Evolutionary conservation across 2,797 vertebrate genomes (phyloP).

Genomic region (Ispidina lecontei): DNA sequence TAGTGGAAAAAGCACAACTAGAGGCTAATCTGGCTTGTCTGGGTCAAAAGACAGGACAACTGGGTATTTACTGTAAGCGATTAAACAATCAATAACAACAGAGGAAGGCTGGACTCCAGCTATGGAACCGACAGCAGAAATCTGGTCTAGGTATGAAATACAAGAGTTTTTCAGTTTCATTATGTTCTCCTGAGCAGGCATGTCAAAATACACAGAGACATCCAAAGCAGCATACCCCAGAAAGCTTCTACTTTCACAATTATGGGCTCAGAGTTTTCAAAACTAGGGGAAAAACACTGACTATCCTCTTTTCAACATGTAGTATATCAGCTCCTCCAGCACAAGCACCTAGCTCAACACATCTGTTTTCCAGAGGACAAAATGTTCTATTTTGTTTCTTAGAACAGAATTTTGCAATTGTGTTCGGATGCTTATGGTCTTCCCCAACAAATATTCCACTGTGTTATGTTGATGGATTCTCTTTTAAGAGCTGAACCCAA

Average conservation of each 20-base stretch:
- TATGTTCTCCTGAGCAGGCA: not conserved
- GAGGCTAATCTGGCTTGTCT: not conserved
- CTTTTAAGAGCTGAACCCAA: not conserved
- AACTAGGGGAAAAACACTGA: not conserved
- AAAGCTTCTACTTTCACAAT: not conserved
- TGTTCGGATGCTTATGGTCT: not conserved
- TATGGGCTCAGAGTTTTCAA: not conserved
- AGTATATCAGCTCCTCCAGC: not conserved
- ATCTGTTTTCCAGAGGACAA: not conserved
- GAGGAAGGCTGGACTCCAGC: not conserved
- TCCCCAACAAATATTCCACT: not conserved
- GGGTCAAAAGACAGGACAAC: not conserved
- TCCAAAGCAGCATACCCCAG: rapidly evolving
- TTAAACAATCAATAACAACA: not conserved
- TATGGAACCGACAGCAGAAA: not conserved
- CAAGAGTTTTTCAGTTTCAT: not conserved
- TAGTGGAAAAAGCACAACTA: not conserved
- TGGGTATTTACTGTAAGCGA: not conserved
- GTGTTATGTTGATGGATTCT: not conserved
- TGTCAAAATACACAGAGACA: not conserved
- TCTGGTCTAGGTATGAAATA: not conserved
- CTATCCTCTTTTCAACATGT: not conserved
- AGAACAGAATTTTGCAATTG: not conserved
- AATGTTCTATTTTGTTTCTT: not conserved
- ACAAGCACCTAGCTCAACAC: not conserved